These are phyloP conservation scores for Numida meleagris DNA, from an alignment of 2,113 vertebrate species.

Conservation along the genomic window DNA sequence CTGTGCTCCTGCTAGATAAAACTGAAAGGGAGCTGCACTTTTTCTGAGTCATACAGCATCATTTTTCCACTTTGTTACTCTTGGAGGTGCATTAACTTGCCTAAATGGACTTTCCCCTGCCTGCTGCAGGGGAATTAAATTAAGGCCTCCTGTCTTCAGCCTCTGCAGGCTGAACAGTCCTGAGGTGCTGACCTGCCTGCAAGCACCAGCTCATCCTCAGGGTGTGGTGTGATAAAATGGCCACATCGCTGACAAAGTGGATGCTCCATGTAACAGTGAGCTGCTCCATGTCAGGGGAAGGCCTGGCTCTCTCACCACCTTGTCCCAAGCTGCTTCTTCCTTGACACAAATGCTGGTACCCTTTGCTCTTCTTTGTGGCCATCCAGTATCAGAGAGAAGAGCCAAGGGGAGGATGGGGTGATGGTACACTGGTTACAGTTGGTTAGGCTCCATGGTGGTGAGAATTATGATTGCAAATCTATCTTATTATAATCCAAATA, in stretches of 20 bases:
- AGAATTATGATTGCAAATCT: background rate
- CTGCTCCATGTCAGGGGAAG: background rate
- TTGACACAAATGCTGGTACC: background rate
- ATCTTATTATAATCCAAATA: background rate
- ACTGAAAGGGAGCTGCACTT: background rate
- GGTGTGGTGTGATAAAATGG: background rate
- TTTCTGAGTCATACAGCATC: fast-evolving
- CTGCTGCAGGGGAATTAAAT: background rate
- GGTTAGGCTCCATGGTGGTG: background rate
- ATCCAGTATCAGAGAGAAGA: background rate
- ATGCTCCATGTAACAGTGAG: fast-evolving
- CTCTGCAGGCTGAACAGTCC: background rate
- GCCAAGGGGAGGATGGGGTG: background rate
- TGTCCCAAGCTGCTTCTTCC: background rate
- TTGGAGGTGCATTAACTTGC: background rate
- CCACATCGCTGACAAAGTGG: background rate
- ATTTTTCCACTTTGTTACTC: background rate
- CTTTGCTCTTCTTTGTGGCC: background rate
- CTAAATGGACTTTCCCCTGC: background rate
- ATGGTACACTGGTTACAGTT: background rate
- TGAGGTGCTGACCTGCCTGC: fast-evolving
- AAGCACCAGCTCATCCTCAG: fast-evolving
- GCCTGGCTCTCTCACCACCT: background rate
- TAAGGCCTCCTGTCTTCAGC: background rate
- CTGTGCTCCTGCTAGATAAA: fast-evolving